Evolutionary conservation across 2,797 vertebrate species (phyloP).

Genomic region (Pachyuromys duprasi): DNA sequence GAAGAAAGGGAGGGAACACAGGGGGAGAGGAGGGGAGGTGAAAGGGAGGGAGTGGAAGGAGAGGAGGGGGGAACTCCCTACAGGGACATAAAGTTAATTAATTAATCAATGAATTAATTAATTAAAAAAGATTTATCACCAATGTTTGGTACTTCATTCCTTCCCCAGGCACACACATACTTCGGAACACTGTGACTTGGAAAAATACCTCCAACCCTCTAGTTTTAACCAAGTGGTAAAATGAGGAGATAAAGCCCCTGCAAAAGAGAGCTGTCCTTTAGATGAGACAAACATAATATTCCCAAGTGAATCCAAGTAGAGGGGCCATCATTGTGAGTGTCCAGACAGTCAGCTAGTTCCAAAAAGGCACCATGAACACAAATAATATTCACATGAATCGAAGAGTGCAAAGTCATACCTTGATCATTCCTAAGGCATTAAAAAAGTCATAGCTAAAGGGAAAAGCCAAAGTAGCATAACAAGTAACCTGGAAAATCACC

Average conservation of each 20-base stretch:
- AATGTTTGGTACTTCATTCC: not conserved
- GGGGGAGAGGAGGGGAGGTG: no score
- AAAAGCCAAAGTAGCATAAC: conserved; percentile 45
- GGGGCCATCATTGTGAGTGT: no score
- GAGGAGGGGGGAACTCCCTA: no score
- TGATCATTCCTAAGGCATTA: not conserved
- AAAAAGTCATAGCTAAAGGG: not conserved
- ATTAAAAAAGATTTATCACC: no score
- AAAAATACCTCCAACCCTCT: not conserved
- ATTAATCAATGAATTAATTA: no score
- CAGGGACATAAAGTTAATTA: no score
- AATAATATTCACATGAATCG: not conserved
- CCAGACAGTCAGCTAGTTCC: not conserved
- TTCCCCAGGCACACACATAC: not conserved
- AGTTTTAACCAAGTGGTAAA: not conserved
- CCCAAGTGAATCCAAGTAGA: not conserved
- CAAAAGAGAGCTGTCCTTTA: not conserved
- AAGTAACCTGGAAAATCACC: conserved; percentile 16
- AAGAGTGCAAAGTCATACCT: not conserved
- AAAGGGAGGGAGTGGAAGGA: no score
- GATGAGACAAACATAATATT: not conserved
- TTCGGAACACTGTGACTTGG: not conserved
- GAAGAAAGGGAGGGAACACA: no score
- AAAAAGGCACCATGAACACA: not conserved
- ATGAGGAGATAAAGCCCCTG: not conserved